Evolutionary conservation across 2,888 invertebrate species (phyloP).

Genomic region (Agapostemon virescens): DNA sequence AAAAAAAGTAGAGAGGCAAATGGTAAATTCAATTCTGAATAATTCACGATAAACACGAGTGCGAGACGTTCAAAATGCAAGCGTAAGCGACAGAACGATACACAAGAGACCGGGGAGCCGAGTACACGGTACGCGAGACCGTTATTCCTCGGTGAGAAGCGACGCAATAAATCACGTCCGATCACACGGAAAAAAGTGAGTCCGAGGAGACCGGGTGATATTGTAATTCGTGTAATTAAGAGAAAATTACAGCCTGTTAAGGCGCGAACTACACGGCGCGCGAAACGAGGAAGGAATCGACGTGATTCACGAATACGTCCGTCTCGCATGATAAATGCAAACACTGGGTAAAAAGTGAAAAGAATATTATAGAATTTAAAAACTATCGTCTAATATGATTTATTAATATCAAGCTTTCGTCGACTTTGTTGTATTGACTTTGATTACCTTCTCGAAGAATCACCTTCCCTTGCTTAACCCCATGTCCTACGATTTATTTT

Average conservation of each 20-base stretch:
- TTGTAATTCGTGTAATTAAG: slow-evolving; percentile 46
- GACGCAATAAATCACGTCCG: slow-evolving; percentile 24
- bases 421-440: no score
- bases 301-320: not conserved
- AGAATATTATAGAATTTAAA: no score
- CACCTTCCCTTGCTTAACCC: no score
- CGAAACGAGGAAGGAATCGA: slow-evolving; percentile 25
- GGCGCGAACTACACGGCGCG: not conserved
- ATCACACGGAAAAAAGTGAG: slow-evolving; percentile 12
- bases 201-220: slow-evolving; percentile 5
- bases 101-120: not conserved
- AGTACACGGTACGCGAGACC: not conserved
- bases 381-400: no score
- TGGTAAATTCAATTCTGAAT: not conserved
- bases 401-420: no score
- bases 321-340: no score
- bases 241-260: slow-evolving; percentile 45
- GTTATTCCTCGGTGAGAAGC: slow-evolving; percentile 3
- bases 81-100: not conserved
- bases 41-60: not conserved
- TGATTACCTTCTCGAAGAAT: no score
- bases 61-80: not conserved
- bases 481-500: no score
- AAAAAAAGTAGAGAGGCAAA: not conserved
- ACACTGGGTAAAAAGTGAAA: no score